These are phyloP conservation scores for Pedionomus torquatus DNA, from an alignment of 2,113 vertebrate species.

Conservation along the genomic window DNA sequence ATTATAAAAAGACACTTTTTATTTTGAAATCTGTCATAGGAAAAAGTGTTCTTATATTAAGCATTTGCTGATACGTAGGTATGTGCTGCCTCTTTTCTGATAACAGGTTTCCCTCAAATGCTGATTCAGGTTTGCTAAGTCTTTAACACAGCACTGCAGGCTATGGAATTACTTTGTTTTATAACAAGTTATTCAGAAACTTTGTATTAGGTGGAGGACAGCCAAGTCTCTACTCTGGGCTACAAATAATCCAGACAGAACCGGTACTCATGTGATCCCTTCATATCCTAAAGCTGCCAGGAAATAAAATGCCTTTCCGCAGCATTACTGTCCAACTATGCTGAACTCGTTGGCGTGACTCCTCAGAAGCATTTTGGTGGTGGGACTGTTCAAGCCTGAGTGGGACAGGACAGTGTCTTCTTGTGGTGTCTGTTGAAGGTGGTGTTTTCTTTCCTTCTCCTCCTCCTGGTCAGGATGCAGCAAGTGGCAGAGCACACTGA, in stretches of 20 bases:
- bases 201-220: slow-evolving; percentile 28
- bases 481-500: not conserved
- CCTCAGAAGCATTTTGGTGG: not conserved
- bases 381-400: accelerated
- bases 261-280: not conserved
- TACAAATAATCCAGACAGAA: slow-evolving; percentile 23
- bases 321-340: not conserved
- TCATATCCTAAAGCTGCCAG: not conserved
- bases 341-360: accelerated
- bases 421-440: not conserved
- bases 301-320: not conserved
- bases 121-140: slow-evolving; percentile 31
- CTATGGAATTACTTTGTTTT: slow-evolving; percentile 37
- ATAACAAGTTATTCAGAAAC: slow-evolving; percentile 34
- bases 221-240: not conserved
- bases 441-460: not conserved
- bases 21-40: not conserved
- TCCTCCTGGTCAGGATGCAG: not conserved
- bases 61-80: not conserved
- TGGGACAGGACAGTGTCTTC: not conserved
- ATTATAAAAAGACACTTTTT: not conserved
- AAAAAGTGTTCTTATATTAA: not conserved
- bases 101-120: slow-evolving; percentile 4
- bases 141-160: not conserved
- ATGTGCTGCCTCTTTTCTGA: not conserved